These are phyloP conservation scores for Acanthosepion pharaonis DNA, from an alignment of 2,888 invertebrate genomes.

Conservation along the genomic window DNA sequence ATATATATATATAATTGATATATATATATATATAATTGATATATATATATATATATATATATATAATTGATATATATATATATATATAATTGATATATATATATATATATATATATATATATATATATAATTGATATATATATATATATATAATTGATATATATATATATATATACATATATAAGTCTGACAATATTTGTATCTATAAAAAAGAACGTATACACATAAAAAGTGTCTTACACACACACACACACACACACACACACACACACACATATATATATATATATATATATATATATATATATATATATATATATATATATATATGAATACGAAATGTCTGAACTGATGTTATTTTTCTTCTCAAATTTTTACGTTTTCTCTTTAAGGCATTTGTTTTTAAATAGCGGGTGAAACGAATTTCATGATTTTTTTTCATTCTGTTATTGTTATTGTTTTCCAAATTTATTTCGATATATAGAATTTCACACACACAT, in stretches of 20 bases:
- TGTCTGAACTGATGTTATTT: no score
- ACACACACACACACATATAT: no score
- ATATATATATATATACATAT: background rate
- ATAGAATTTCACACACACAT: no score
- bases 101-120: background rate
- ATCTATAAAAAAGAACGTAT: no score
- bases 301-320: background rate
- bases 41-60: background rate
- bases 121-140: background rate
- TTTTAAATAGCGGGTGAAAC: background rate
- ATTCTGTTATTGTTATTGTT: no score
- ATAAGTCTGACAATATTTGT: background rate
- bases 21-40: background rate
- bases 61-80: background rate
- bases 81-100: background rate
- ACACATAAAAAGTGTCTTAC: no score
- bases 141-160: background rate
- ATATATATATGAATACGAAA: background rate
- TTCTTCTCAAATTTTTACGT: no score
- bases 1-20: background rate
- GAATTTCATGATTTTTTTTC: no score
- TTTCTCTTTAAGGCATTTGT: no score
- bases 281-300: background rate
- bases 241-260: no score
- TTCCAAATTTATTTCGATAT: no score